Conservation (phyloP, 1,140 invertebrate genomes). For the Bombus vancouverensis region DNA sequence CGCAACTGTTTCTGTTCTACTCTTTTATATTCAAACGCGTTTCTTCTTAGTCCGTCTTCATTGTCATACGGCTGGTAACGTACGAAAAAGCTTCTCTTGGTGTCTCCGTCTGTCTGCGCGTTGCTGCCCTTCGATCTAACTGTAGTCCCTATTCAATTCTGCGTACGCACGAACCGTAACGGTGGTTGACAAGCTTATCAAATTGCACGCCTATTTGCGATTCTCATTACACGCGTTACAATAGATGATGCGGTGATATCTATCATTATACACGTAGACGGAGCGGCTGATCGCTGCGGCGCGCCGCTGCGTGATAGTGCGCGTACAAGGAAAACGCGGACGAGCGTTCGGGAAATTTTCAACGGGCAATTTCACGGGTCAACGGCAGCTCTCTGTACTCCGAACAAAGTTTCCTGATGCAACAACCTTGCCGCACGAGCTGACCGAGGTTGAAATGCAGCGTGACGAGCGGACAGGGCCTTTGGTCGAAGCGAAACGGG, state of each 20-base stretch:
- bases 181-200: conserved; percentile 75
- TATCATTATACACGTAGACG: conserved; percentile 61
- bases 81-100: background rate
- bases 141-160: conserved; percentile 71
- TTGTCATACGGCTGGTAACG: background rate
- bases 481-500: background rate
- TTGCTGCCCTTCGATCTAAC: conserved; percentile 64
- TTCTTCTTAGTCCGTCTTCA: background rate
- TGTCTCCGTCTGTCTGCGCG: background rate
- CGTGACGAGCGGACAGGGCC: background rate
- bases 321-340: background rate
- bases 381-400: background rate
- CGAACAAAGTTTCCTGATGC: background rate
- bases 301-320: background rate
- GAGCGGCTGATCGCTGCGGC: conserved; percentile 6
- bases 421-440: background rate
- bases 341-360: conserved; percentile 15
- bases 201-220: conserved; percentile 74
- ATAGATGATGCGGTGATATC: conserved; percentile 71
- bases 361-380: conserved; percentile 20
- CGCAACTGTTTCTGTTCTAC: background rate
- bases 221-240: conserved; percentile 75
- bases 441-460: background rate
- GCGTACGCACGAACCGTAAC: conserved; percentile 70
- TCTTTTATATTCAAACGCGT: too few relatives aligned